A percentile compares a stretch with the other conserved stretches of the same genome.
These are phyloP conservation scores for Odocoileus virginianus DNA, from an alignment of 2,113 vertebrate genomes.

Conservation along the genomic window DNA sequence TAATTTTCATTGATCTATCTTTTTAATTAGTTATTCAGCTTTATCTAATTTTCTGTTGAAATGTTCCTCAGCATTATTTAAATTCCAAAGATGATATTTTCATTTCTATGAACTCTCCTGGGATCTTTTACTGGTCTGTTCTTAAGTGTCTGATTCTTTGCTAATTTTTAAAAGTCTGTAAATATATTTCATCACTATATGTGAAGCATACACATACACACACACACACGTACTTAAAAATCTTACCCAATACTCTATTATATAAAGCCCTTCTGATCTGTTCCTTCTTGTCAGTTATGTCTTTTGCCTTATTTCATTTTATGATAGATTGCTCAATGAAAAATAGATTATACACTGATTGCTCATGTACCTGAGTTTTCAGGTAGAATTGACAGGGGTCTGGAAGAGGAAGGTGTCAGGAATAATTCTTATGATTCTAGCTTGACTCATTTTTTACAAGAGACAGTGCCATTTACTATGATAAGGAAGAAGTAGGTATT, in stretches of 20 bases:
- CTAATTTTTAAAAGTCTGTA: neutral
- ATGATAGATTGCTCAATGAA: neutral
- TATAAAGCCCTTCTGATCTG: neutral
- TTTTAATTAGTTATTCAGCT: neutral
- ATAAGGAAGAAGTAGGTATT: neutral
- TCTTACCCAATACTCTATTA: neutral
- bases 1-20: neutral
- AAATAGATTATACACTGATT: neutral
- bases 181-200: neutral
- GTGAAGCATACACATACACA: neutral
- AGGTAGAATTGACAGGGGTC: neutral
- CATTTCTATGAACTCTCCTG: neutral
- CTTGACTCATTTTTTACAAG: neutral
- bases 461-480: neutral
- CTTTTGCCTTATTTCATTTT: neutral
- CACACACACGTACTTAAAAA: neutral
- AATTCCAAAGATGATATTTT: neutral
- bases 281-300: neutral
- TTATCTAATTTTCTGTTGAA: neutral
- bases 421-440: neutral
- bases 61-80: neutral
- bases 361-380: neutral
- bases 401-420: neutral
- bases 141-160: neutral
- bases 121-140: neutral